Evolutionary conservation across 2,113 vertebrate genomes (phyloP).

Genomic region (Mellivora capensis): DNA sequence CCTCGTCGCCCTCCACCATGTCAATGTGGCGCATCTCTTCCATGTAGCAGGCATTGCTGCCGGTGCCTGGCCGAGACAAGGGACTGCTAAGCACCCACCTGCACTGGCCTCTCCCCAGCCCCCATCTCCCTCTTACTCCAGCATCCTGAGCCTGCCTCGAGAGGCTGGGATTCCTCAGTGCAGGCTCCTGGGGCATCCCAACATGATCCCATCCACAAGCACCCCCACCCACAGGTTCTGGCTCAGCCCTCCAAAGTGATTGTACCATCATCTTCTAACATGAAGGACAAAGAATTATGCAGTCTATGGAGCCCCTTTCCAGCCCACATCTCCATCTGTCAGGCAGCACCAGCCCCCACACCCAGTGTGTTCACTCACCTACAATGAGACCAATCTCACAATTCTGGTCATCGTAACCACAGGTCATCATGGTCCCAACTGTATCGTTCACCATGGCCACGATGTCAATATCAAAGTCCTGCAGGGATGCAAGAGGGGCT

Average conservation of each 20-base stretch:
- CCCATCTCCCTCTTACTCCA: background rate
- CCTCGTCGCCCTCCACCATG: conserved; percentile 94
- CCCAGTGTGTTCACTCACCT: conserved; percentile 83
- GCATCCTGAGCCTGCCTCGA: background rate
- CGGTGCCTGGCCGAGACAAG: conserved; percentile 85
- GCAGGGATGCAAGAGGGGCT: background rate
- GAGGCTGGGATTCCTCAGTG: background rate
- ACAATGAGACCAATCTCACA: conserved; percentile 98
- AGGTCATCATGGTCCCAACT: conserved; percentile 99
- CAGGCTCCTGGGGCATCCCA: background rate
- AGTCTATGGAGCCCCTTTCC: background rate
- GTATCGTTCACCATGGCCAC: conserved; percentile 97
- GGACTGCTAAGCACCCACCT: background rate
- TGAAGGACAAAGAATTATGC: background rate
- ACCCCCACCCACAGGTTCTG: background rate
- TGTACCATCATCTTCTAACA: background rate
- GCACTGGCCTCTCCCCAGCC: fast-evolving
- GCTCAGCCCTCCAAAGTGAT: background rate
- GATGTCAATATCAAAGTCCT: conserved; percentile 97
- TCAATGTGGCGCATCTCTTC: conserved; percentile 97
- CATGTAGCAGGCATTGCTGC: conserved; percentile 98
- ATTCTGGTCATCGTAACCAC: conserved; percentile 95
- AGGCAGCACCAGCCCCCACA: background rate
- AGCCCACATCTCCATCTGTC: background rate
- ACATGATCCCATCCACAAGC: background rate